phyloP scores from a whole-genome alignment of 2,113 vertebrate genomes.

The Aramus guarauna region DNA sequence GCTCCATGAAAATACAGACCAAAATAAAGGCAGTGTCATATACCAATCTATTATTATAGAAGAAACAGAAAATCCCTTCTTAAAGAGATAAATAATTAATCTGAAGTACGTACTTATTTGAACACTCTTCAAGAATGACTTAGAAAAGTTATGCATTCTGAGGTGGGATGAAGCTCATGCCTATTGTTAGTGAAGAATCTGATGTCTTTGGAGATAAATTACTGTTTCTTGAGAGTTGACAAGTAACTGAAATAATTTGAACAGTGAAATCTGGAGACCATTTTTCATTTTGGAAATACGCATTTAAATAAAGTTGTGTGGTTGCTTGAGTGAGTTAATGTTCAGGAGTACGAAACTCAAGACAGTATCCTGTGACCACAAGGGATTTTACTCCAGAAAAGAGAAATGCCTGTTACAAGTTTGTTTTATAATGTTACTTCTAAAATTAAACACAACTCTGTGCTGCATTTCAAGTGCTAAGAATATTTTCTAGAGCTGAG shows the following conservation, averaged over 20 bases:
- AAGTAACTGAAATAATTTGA: neutral
- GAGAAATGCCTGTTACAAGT: neutral
- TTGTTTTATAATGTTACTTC: neutral
- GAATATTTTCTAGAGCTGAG: neutral
- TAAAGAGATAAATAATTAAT: neutral
- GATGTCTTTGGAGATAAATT: neutral
- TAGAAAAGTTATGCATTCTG: neutral
- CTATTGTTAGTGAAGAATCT: neutral
- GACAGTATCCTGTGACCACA: neutral
- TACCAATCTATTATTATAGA: neutral
- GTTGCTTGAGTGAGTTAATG: neutral
- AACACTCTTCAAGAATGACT: neutral
- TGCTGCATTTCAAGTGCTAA: neutral
- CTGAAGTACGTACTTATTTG: neutral
- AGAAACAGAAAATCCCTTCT: neutral
- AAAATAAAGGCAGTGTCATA: neutral
- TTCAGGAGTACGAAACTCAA: neutral
- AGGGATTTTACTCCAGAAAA: neutral
- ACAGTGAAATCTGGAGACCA: neutral
- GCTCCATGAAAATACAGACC: neutral
- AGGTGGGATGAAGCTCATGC: neutral
- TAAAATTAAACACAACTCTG: neutral
- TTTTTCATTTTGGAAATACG: neutral
- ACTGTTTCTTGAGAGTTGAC: neutral
- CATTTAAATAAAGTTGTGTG: neutral